phyloP scores from a whole-genome alignment of 2,797 vertebrate genomes.

The Sebastes reedi region DNA sequence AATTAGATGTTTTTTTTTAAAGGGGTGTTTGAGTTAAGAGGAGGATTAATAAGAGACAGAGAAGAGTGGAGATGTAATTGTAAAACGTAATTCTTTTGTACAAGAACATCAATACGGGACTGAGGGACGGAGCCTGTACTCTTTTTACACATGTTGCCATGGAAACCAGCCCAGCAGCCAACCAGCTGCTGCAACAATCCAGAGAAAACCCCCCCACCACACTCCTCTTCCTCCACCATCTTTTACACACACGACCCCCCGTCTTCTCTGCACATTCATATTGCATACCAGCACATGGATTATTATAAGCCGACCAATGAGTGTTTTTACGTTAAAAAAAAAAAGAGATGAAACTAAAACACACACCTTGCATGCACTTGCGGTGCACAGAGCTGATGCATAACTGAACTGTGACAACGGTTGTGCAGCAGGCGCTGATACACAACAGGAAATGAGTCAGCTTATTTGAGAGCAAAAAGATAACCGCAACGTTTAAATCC shows the following conservation, averaged over 20 bases:
- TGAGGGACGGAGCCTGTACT: constrained; percentile 64
- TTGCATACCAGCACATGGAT: constrained; percentile 64
- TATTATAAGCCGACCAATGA: constrained; percentile 24
- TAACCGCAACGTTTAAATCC: constrained; percentile 23
- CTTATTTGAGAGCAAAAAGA: constrained; percentile 9
- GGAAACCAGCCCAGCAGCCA: constrained; percentile 81
- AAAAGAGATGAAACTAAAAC: not conserved
- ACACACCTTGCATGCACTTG: constrained; percentile 19
- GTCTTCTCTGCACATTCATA: constrained; percentile 39
- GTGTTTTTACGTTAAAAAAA: constrained; percentile 13
- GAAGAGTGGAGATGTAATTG: constrained; percentile 30
- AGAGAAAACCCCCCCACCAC: constrained; percentile 4
- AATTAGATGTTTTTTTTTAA: not conserved
- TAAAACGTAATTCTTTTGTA: constrained; percentile 69
- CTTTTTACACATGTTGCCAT: constrained; percentile 71
- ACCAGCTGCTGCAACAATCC: constrained; percentile 71
- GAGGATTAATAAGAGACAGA: not conserved
- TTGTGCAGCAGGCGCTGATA: constrained; percentile 15
- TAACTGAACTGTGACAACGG: constrained; percentile 4
- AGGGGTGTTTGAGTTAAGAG: not conserved
- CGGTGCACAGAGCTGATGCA: constrained; percentile 31
- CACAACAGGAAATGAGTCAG: constrained; percentile 64
- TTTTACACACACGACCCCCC: constrained; percentile 24
- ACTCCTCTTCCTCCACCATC: constrained; percentile 11
- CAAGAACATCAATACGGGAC: constrained; percentile 62